Evolutionary conservation across 2,113 vertebrate genomes (phyloP), one percentile per base, ranked within the genome.

Genomic region (Melospiza georgiana): DNA sequence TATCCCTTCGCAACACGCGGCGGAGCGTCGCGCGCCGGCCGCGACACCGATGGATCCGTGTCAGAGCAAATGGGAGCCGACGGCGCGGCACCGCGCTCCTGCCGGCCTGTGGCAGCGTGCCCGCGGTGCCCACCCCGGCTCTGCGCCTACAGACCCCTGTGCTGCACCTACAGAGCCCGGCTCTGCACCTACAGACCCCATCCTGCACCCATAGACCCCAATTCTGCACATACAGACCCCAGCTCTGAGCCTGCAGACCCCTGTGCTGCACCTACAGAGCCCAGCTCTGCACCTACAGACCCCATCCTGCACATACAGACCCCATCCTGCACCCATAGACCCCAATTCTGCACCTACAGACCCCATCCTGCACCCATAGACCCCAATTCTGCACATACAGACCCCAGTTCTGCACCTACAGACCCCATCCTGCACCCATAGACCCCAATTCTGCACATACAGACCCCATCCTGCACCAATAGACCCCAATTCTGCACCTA

Each of bases 1-100:
- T 96, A 94, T 94, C 91, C 16, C 87, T 76, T 69, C 68, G 2
- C 90, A 33, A 74, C 73, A 43, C 65, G 61, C n/a, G 43, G 79
- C 24, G 51, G 30, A 74, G 89, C 69, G 57, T 48, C 86, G 27
- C 82, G 9, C 62, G 39, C 19, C 24, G 7, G 10, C 59, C 44
- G 1, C 57, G 84, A 87, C 87, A 69, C 73, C 91, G 88, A 78
- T 28, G 84, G 95, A 95, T 91, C 59, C 48, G 11, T 76, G 84
- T 31, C 21, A 9, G 86, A 88, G 89, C 86, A 75, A 92, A 90
- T 61, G 78, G 44, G 61, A 87, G 65, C 82, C 14, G 91, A 86
- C 57, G 84, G 83, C 2, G 0, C 39, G 77, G 73, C 25, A 33
- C 86, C 35, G 2, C 3, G 25, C 69, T 65, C 84, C 35, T 0